Conservation (phyloP, 2,797 vertebrate genomes). For the Xenentodon cancila region DNA sequence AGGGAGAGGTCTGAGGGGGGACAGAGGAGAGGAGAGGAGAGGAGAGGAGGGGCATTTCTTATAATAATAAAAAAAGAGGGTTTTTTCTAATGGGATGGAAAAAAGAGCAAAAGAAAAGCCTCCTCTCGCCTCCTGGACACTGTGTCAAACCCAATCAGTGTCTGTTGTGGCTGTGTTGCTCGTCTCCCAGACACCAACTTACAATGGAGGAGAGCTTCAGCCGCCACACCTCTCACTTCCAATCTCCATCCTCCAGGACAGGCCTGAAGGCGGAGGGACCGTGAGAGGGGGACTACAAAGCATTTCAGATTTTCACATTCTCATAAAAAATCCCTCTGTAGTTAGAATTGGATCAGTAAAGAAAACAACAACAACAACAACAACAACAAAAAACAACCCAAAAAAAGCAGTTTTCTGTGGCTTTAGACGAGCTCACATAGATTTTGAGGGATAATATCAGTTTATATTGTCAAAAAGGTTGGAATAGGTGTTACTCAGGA, state of each 20-base stretch:
- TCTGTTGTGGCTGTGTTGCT: conserved; percentile 75
- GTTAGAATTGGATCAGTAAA: conserved; percentile 64
- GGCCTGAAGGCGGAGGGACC: conserved; percentile 54
- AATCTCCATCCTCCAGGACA: conserved; percentile 90
- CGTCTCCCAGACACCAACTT: conserved; percentile 79
- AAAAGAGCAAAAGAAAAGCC: conserved; percentile 80
- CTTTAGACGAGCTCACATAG: conserved; percentile 52
- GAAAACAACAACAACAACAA: neutral
- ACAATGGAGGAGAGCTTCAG: conserved; percentile 87
- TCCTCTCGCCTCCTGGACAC: conserved; percentile 90
- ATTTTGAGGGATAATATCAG: conserved; percentile 55
- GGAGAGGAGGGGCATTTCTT: conserved; percentile 79
- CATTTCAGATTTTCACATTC: conserved; percentile 46
- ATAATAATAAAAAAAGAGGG: conserved; percentile 78
- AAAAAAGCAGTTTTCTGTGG: conserved; percentile 22
- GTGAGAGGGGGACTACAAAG: conserved; percentile 35
- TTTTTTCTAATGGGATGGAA: conserved; percentile 78
- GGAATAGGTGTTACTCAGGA: conserved; percentile 33
- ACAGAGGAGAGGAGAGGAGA: conserved; percentile 44
- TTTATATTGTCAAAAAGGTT: conserved; percentile 38
- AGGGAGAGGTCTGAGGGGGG: conserved; percentile 47
- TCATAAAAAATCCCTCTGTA: conserved; percentile 41
- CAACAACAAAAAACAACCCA: no score
- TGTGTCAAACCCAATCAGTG: conserved; percentile 99
- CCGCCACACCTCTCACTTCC: conserved; percentile 98